Evolutionary conservation across 2,113 vertebrate genomes (phyloP), one percentile per base, ranked within the genome.

Genomic region (Alaudala cheleensis): DNA sequence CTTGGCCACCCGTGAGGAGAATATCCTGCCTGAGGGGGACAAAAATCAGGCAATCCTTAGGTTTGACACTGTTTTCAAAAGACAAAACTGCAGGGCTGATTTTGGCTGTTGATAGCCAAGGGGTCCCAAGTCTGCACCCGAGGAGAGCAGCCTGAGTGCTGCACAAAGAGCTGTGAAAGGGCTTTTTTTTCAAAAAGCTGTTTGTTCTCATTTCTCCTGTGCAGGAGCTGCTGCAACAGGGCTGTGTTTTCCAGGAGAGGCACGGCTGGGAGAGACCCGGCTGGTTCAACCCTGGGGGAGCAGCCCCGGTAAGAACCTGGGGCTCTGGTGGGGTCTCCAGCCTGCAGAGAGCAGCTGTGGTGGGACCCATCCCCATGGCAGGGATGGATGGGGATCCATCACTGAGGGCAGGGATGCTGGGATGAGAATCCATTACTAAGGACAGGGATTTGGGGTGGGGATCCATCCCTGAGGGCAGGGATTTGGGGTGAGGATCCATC

Each of bases 201-300:
- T 5, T 20, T 34, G 1, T 50, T 62, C 56, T n/a, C 5, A 1
- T 45, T 53, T 78, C 29, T 18, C 12, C 8, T 13, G 22, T 5
- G 3, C n/a, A 99, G 99, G 98, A 99, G 92, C 98, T 99, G 62
- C 98, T 98, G 9, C 94, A 50, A 1, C 98, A 97, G 95, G 99
- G 99, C 95, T 99, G 99, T 5, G 96, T 99, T 51, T 99, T 99
- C 97, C 99, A 99, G 97, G 99, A 99, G 97, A 97, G 99, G 12
- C 99, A 99, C 0, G 99, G 99, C 74, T 99, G 99, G 99, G 99
- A 99, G 96, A 98, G 99, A 84, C 99, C 99, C 0, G 99, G 99
- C 64, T 99, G 99, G 99, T 99, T 99, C 95, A 98, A 85, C 81
- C 98, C 94, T 5, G 29, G 89, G 3, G 98, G 98, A 9, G 45